Evolutionary conservation across 2,797 vertebrate genomes (phyloP).

Genomic region (Prionace glauca): DNA sequence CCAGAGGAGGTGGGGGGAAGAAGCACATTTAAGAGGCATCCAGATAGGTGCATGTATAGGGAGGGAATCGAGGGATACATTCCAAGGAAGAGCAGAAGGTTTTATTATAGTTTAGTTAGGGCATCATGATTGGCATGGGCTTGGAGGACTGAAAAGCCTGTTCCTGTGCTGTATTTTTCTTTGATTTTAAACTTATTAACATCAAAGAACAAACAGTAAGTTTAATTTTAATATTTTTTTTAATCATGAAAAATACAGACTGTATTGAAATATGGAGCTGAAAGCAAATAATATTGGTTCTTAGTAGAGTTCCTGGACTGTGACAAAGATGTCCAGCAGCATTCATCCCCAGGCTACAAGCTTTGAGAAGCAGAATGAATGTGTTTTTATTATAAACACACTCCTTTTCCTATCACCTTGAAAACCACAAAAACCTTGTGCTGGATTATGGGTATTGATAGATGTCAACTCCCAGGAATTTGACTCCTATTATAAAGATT

Average conservation of each 20-base stretch:
- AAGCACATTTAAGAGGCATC: no score
- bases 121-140: no score
- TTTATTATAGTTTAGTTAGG: no score
- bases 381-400: constrained; percentile 8
- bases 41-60: no score
- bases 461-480: constrained; percentile 29
- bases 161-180: no score
- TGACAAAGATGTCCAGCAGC: constrained; percentile 17
- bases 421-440: constrained; percentile 28
- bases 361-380: constrained; percentile 25
- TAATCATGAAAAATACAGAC: neutral
- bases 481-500: constrained; percentile 31
- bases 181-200: no score
- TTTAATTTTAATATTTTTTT: neutral
- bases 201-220: neutral
- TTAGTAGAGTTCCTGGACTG: neutral
- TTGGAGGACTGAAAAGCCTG: no score
- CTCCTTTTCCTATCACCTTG: constrained; percentile 28
- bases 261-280: neutral
- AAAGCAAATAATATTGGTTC: neutral
- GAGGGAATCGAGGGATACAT: no score
- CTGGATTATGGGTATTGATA: constrained; percentile 18
- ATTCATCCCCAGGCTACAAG: constrained; percentile 32
- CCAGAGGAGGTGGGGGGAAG: no score
- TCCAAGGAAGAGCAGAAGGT: no score